Evolutionary conservation across 2,113 vertebrate species (phyloP).

Genomic region (Podarcis muralis): DNA sequence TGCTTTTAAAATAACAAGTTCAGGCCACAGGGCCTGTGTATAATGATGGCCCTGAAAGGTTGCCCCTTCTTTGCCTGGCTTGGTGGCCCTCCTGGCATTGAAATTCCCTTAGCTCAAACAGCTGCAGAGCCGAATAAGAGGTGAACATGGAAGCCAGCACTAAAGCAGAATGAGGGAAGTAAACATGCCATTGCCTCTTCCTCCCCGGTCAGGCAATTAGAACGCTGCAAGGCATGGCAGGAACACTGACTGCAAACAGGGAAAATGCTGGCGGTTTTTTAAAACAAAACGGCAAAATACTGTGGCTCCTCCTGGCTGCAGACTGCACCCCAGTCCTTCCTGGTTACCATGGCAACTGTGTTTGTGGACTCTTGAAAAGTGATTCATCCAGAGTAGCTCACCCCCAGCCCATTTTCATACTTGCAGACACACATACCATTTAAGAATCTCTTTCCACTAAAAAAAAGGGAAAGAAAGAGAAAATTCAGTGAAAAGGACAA

Average conservation of each 20-base stretch:
- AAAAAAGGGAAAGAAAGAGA: no score
- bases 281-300: background rate
- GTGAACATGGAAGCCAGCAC: background rate
- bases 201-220: no score
- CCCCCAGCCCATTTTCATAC: background rate
- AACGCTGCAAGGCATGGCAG: background rate
- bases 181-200: background rate
- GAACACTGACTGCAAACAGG: background rate
- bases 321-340: constrained; percentile 5
- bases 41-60: no score
- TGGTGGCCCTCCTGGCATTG: background rate
- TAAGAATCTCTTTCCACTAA: background rate
- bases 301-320: background rate
- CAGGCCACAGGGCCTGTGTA: background rate
- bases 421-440: background rate
- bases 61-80: background rate
- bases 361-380: background rate
- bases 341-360: background rate
- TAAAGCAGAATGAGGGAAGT: background rate
- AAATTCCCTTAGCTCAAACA: constrained; percentile 1
- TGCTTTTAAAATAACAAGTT: background rate
- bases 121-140: background rate
- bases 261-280: background rate
- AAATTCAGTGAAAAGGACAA: background rate
- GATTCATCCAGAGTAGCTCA: background rate